phyloP scores from a whole-genome alignment of 2,113 vertebrate genomes.

The Passer montanus region DNA sequence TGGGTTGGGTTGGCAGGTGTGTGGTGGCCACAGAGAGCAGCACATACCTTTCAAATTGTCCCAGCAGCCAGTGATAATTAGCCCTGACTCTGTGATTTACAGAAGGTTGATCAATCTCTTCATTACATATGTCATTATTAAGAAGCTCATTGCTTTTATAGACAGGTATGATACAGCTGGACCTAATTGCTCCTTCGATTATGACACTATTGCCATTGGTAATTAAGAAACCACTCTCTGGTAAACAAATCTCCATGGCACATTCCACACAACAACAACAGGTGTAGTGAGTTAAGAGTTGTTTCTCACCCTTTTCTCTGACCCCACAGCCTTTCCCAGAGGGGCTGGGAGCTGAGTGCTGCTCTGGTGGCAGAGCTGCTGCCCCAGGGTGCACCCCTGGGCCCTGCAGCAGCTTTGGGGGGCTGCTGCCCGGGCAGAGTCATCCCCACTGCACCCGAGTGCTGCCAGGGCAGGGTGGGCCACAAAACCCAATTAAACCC shows the following conservation, averaged over 20 bases:
- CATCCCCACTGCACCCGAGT: fast-evolving
- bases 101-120: background rate
- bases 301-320: background rate
- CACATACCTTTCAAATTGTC: background rate
- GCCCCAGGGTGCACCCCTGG: background rate
- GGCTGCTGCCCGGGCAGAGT: background rate
- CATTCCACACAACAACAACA: background rate
- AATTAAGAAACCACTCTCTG: background rate
- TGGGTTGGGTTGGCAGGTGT: background rate
- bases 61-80: background rate
- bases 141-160: background rate
- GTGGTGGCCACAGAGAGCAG: background rate
- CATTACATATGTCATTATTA: background rate
- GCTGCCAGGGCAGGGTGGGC: background rate
- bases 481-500: background rate
- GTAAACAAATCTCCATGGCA: background rate
- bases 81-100: background rate
- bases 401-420: background rate
- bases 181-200: background rate
- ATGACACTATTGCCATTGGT: background rate
- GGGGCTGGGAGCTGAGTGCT: too few relatives aligned
- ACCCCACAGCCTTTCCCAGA: background rate
- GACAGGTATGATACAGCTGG: background rate
- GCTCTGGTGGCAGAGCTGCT: too few relatives aligned
- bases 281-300: background rate